These are phyloP conservation scores for Thalpophila matura DNA, from an alignment of 2,888 invertebrate genomes.

Conservation along the genomic window DNA sequence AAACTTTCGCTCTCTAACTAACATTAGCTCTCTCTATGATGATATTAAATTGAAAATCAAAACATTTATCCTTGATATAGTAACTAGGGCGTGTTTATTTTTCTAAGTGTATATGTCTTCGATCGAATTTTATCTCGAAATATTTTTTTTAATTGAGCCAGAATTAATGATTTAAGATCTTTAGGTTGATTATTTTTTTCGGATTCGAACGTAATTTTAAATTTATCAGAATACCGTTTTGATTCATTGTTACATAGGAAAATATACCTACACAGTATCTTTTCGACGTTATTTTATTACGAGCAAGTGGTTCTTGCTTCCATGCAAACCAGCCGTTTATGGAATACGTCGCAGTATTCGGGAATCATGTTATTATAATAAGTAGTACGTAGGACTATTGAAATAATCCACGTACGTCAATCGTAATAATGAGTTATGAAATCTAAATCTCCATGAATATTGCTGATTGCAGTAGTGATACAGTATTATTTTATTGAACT, in stretches of 20 bases:
- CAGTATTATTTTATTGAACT: slow-evolving; percentile 89
- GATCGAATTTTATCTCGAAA: slow-evolving; percentile 57
- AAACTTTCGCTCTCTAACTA: slow-evolving; percentile 82
- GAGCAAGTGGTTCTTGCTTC: slow-evolving; percentile 24
- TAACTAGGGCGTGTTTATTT: slow-evolving; percentile 66
- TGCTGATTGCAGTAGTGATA: slow-evolving; percentile 86
- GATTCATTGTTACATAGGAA: slow-evolving; percentile 43
- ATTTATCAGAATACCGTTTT: slow-evolving; percentile 35
- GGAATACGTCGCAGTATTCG: slow-evolving; percentile 19
- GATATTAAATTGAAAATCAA: slow-evolving; percentile 61
- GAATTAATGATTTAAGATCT: slow-evolving; percentile 15
- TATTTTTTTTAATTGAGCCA: slow-evolving; percentile 47
- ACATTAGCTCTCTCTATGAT: slow-evolving; percentile 80
- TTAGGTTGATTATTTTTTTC: slow-evolving; percentile 39
- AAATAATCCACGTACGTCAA: slow-evolving; percentile 53
- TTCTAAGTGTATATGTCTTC: slow-evolving; percentile 66
- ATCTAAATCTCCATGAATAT: slow-evolving; percentile 77
- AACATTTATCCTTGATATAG: slow-evolving; percentile 60
- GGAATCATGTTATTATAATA: slow-evolving; percentile 30
- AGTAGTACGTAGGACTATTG: slow-evolving; percentile 45
- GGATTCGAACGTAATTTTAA: slow-evolving; percentile 34
- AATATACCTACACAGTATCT: slow-evolving; percentile 44
- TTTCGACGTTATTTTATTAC: slow-evolving; percentile 42
- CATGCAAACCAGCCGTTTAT: slow-evolving; percentile 21
- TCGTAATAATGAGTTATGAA: slow-evolving; percentile 56